Percentiles rank a stretch among this genome's conserved stretches.
These are phyloP conservation scores for Melangyna quadrimaculata DNA, from an alignment of 2,888 invertebrate species.

Conservation along the genomic window DNA sequence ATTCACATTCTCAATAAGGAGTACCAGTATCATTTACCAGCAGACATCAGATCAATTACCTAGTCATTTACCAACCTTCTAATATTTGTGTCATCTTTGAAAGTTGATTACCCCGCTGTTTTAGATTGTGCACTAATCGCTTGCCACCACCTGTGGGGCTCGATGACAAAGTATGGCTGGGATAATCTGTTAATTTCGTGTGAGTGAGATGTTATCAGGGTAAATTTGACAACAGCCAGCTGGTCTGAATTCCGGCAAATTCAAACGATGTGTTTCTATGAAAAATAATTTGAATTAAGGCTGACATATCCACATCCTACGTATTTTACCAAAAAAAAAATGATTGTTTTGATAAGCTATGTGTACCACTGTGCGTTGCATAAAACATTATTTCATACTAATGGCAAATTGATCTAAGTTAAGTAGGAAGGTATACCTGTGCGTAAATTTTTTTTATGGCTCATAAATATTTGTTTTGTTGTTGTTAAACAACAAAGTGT, in stretches of 20 bases:
- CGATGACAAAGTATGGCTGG: slow-evolving; percentile 21
- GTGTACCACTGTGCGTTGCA: not conserved
- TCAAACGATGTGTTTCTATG: not conserved
- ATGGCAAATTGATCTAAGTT: not conserved
- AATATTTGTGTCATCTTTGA: not conserved
- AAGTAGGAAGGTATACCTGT: not conserved
- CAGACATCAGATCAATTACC: too few species aligned
- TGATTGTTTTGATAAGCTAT: not conserved
- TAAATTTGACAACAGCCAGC: slow-evolving; percentile 5
- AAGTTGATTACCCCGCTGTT: not conserved
- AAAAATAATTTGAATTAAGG: not conserved
- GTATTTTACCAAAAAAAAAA: not conserved
- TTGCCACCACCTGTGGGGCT: slow-evolving; percentile 32
- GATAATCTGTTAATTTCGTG: slow-evolving; percentile 30
- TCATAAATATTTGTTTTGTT: not conserved
- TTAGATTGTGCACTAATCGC: not conserved
- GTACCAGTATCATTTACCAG: too few species aligned
- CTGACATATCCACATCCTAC: too few species aligned
- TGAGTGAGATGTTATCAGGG: slow-evolving; percentile 17
- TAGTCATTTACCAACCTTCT: too few species aligned
- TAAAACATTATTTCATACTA: not conserved
- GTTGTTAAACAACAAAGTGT: not conserved
- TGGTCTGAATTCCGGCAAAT: not conserved
- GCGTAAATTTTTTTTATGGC: not conserved
- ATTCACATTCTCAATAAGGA: too few species aligned